Evolutionary conservation across 2,113 vertebrate species (phyloP).

Genomic region (Prolemur simus): DNA sequence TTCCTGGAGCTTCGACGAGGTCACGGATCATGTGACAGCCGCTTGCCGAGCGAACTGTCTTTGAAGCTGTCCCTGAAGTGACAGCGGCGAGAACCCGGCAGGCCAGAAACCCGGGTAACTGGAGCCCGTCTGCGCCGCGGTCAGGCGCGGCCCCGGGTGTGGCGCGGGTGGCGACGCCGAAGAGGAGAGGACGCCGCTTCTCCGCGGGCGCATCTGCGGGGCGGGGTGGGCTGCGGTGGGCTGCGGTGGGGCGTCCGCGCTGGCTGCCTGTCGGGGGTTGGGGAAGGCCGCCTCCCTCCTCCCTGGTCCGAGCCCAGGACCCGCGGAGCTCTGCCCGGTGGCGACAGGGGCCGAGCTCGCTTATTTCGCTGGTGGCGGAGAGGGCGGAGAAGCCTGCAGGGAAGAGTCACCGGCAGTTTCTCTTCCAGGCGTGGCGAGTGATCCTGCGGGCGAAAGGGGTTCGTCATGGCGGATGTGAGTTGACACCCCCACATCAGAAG

Average conservation of each 20-base stretch:
- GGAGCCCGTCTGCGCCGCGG: not conserved
- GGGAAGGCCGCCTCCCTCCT: not conserved
- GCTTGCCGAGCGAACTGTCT: not conserved
- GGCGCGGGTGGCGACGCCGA: not conserved
- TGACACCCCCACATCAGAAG: not conserved
- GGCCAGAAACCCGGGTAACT: not conserved
- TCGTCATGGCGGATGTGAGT: constrained; percentile 80
- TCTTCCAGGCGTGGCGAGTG: constrained; percentile 66
- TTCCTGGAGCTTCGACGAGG: not conserved
- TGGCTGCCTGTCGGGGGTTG: not conserved
- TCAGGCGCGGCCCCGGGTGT: not conserved
- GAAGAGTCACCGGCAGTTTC: constrained; percentile 57
- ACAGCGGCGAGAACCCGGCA: not conserved
- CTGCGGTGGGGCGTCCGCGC: not conserved
- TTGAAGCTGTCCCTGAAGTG: not conserved
- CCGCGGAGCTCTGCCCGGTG: not conserved
- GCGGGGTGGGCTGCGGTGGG: not conserved
- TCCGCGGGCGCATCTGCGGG: not conserved
- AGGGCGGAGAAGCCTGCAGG: not conserved
- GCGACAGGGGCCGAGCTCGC: not conserved
- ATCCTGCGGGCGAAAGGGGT: constrained; percentile 49
- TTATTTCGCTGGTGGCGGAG: not conserved
- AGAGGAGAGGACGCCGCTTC: not conserved
- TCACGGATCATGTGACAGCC: constrained; percentile 51
- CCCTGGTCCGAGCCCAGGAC: not conserved